Percentiles rank a stretch among this genome's conserved stretches.
Evolutionary conservation across 2,888 invertebrate species (phyloP).

Genomic region (Cremastinae sp.): DNA sequence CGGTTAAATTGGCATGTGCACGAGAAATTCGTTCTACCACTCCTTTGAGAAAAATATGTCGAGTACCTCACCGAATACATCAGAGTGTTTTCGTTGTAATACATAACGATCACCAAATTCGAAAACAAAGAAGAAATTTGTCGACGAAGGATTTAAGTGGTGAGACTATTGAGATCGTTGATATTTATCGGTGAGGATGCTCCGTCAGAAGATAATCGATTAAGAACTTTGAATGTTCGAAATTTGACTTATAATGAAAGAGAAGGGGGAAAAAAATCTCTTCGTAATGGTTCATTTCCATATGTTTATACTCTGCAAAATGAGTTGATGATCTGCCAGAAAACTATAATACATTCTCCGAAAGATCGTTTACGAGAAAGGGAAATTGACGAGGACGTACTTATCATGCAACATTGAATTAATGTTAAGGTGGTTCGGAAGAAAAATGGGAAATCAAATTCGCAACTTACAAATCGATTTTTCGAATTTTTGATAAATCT

Average conservation of each 20-base stretch:
- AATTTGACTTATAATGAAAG: slow-evolving; percentile 4
- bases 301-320: slow-evolving; percentile 35
- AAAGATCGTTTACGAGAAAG: slow-evolving; percentile 19
- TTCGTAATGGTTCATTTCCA: slow-evolving; percentile 54
- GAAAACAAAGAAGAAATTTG: slow-evolving; percentile 26
- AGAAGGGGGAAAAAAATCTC: background rate
- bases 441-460: too few relatives aligned
- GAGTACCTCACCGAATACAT: slow-evolving; percentile 26
- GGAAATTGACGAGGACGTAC: slow-evolving; percentile 45
- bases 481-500: too few relatives aligned
- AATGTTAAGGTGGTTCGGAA: too few relatives aligned
- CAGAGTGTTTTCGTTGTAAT: slow-evolving; percentile 53
- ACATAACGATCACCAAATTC: slow-evolving; percentile 43
- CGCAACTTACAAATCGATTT: too few relatives aligned
- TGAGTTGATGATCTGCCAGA: slow-evolving; percentile 46
- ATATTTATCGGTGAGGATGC: slow-evolving; percentile 38
- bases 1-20: slow-evolving; percentile 18
- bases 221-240: slow-evolving; percentile 34
- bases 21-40: slow-evolving; percentile 6
- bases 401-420: slow-evolving; percentile 40
- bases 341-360: slow-evolving; percentile 45
- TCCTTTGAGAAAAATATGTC: slow-evolving; percentile 27
- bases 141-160: slow-evolving; percentile 45
- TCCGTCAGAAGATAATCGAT: slow-evolving; percentile 40
- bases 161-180: slow-evolving; percentile 42